phyloP scores from a whole-genome alignment of 2,797 vertebrate species.

The Rachycentron canadum region DNA sequence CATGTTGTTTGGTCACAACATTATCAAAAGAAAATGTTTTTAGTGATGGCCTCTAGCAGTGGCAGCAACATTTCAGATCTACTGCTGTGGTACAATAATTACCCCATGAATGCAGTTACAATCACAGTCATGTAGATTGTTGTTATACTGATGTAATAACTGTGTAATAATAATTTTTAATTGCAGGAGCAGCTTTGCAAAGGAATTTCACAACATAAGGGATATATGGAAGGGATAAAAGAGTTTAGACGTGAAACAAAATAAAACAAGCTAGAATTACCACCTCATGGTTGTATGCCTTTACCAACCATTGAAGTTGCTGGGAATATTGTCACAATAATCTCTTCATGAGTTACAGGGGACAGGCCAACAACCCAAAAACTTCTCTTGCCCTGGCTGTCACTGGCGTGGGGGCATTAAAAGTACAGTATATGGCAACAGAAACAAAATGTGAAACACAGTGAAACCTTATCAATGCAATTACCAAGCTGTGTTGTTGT shows the following conservation, averaged over 20 bases:
- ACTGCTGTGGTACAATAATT: neutral
- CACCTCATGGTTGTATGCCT: too few relatives aligned
- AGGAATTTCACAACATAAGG: neutral
- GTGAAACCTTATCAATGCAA: conserved; percentile 42
- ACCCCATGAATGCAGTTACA: neutral
- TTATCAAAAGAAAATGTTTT: conserved; percentile 18
- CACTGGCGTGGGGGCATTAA: too few relatives aligned
- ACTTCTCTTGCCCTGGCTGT: too few relatives aligned
- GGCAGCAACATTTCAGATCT: conserved; percentile 1
- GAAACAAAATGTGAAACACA: conserved; percentile 1
- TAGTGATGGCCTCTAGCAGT: neutral
- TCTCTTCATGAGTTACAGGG: too few relatives aligned
- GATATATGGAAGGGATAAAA: neutral
- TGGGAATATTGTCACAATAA: too few relatives aligned
- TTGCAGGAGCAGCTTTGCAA: conserved; percentile 1
- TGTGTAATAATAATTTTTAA: conserved; percentile 4
- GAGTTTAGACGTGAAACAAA: neutral
- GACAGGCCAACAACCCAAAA: too few relatives aligned
- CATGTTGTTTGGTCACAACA: conserved; percentile 17
- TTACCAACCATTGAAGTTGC: too few relatives aligned
- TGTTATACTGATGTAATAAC: neutral
- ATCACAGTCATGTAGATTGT: neutral
- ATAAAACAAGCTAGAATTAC: neutral
- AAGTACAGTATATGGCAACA: too few relatives aligned
- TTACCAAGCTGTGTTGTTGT: conserved; percentile 35